Percentiles rank a stretch among this genome's conserved stretches.
Conservation (phyloP, 2,797 vertebrate species). For the Vipera ursinii region DNA sequence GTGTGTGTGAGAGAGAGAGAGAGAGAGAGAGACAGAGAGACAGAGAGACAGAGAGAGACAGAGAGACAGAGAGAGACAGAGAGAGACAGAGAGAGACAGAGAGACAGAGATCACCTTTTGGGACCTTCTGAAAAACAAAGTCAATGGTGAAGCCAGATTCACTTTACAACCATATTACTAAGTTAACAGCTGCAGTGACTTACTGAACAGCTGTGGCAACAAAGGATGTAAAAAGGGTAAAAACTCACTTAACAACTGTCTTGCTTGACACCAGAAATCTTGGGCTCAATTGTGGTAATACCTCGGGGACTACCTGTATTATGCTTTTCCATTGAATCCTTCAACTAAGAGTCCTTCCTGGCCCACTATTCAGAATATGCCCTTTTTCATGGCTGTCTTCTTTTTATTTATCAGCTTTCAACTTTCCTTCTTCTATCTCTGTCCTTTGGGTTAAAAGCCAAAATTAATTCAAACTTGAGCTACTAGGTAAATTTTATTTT, state of each 20-base stretch:
- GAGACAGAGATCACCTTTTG: background rate
- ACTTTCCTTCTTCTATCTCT: background rate
- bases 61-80: too few species aligned
- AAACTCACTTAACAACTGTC: background rate
- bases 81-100: too few species aligned
- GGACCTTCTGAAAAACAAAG: background rate
- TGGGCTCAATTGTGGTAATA: background rate
- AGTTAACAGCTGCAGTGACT: background rate
- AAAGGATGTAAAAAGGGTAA: background rate
- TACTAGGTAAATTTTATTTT: background rate
- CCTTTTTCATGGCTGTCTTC: background rate
- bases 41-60: too few species aligned
- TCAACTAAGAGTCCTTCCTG: background rate
- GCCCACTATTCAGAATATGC: background rate
- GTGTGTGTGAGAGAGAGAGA: too few species aligned
- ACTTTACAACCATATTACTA: background rate
- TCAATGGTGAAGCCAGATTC: background rate
- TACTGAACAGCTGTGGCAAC: background rate
- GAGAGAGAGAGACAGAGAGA: too few species aligned
- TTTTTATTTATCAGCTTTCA: background rate
- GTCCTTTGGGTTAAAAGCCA: background rate
- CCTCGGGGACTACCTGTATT: background rate
- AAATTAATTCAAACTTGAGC: background rate
- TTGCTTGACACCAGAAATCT: background rate
- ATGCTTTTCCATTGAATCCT: background rate